Conservation (phyloP, 2,888 invertebrate genomes). For the Diarsia dahlii region DNA sequence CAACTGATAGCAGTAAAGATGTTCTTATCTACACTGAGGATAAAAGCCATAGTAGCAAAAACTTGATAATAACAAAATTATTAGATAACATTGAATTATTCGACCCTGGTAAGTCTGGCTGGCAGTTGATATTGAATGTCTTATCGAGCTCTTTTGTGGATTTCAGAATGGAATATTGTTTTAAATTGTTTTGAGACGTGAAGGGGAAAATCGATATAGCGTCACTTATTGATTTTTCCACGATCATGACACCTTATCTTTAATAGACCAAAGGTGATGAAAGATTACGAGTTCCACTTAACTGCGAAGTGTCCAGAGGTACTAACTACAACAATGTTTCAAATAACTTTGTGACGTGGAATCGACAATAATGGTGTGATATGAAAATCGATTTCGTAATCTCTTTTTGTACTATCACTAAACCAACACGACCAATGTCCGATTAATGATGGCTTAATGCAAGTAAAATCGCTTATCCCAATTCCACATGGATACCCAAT, state of each 20-base stretch:
- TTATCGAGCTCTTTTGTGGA: conserved; percentile 50
- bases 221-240: conserved; percentile 34
- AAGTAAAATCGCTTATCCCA: conserved; percentile 9
- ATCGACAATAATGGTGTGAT: conserved; percentile 11
- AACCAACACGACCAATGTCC: conserved; percentile 18
- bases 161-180: conserved; percentile 24
- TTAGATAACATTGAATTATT: conserved; percentile 79
- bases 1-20: conserved; percentile 88
- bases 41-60: conserved; percentile 85
- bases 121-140: conserved; percentile 52
- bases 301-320: conserved; percentile 16
- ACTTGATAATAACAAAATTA: conserved; percentile 83
- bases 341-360: conserved; percentile 19
- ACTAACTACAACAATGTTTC: conserved; percentile 28
- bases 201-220: conserved; percentile 24
- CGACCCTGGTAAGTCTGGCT: conserved; percentile 69
- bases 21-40: conserved; percentile 83
- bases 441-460: conserved; percentile 27
- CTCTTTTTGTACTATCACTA: conserved; percentile 30
- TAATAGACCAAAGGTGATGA: conserved; percentile 47
- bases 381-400: conserved; percentile 42
- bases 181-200: conserved; percentile 14
- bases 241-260: conserved; percentile 30
- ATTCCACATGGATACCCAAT: conserved; percentile 21
- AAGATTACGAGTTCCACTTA: conserved; percentile 17